Base-by-base conservation (phyloP, 1,140 invertebrate genomes). In the Lordiphosa stackelbergi region DNA sequence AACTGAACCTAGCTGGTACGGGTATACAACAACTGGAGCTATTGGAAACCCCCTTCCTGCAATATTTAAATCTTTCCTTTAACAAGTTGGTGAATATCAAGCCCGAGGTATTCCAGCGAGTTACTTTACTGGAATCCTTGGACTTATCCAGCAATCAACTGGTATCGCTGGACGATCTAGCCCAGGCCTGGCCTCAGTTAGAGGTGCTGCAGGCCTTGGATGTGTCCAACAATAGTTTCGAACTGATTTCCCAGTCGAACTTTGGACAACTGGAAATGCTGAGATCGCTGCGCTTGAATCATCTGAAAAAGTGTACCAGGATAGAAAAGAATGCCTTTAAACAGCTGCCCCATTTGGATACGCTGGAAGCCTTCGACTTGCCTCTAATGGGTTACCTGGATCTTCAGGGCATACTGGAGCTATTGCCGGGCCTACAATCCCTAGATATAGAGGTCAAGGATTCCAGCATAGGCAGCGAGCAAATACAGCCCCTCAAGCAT, bases 391-490 rank as follows among this genome's bases (percentile, higher is more conserved):
- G 94, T 1, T 95, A 95, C 75, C 90, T 97, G 41, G 95, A 97
- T 87, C 90, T 95, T 1, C 92, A 94, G 71, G 95, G 94, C 5
- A 91, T 96, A 28, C 86, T 96, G 4, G 92, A 93, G 66, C 90
- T 91, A 51, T 89, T 95, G 77, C 90, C 91, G 3, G 91, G 92
- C 1, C 78, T 95, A 24, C 91, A 95, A 87, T 89, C 88, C 40
- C 86, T 97, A 2, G 94, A 96, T 66, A 92, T 97, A 43, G 96
- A 97, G 89, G 91, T 96, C 1, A 97, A 96, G 86, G 95, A 97
- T 77, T 88, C 92, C 0, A 91, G 91, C 41, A 92, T 97, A 41
- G 93, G 94, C 22, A 92, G 93, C 61, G 95, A 96, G 79, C 94
- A 97, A 78, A 88, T 97, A 9, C 93, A 93, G 55, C 90, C 94